Evolutionary conservation across 1,140 invertebrate species (phyloP), one percentile per base, ranked within the genome.

Genomic region (Spodoptera frugiperda): DNA sequence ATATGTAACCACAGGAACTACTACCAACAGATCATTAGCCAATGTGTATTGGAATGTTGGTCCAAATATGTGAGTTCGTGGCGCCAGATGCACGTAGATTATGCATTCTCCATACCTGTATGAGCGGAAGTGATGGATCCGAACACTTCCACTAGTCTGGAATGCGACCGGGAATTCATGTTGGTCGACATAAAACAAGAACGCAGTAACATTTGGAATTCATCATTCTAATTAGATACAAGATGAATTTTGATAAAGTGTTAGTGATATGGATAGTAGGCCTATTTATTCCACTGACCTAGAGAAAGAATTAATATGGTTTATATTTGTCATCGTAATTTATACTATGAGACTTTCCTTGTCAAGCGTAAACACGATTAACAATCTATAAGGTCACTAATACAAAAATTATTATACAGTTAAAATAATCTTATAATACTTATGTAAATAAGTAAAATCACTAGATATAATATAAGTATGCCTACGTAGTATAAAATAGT

Each of bases 121-220:
- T 70, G 49, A 54, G 14, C 48, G 67, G 67, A 70, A 70, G 67
- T 70, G 67, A 61, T 15, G 54, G 57, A 65, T 48, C 5, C 61
- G 44, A 65, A 65, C 44, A 65, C 61, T 65, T 65, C 61, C 61
- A 65, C 17, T 49, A 17, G 19, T 65, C 61, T 65, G 61, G 61
- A 65, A 65, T 65, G 44, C 44, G 44, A 9, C 14, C 11, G 3
- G 10, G 61, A 65, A 65, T 65, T 65, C 61, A 48, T 8, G 17
- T 46, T 14, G 44, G 39, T 65, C 61, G 25, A 61, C 19, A 46
- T 65, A 14, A n/a, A 48, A 65, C 44, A 65, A 48, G 61, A 65
- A 21, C 12, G 44, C 15, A 25, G 15, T 5, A 65, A 65, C 15
- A 65, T 65, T 65, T 48, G 39, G 61, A 48, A 61, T 61, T 17